A percentile compares a stretch with the other conserved stretches of the same genome.
Conservation (phyloP, 1,140 invertebrate genomes). For the Daktulosphaira vitifoliae region DNA sequence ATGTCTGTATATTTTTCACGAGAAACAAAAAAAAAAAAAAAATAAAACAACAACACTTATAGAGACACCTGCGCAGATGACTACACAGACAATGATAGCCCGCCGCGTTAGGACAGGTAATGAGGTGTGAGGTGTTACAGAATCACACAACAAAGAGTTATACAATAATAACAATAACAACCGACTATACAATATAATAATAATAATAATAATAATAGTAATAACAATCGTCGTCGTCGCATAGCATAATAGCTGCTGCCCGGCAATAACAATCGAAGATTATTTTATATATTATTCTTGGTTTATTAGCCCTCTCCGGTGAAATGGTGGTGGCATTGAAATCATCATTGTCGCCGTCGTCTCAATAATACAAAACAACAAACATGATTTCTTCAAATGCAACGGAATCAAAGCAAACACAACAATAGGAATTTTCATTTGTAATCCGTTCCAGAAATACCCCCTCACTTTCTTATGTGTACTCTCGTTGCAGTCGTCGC, state of each 20-base stretch:
- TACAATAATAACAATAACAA: conserved; percentile 18
- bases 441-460: conserved; percentile 8
- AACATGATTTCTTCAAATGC: conserved; percentile 17
- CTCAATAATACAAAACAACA: conserved; percentile 15
- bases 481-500: neutral
- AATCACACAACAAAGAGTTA: conserved; percentile 32
- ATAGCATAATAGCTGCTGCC: conserved; percentile 14
- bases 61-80: conserved; percentile 26
- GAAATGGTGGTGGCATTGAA: conserved; percentile 7
- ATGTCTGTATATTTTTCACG: conserved; percentile 10
- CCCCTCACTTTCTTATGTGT: neutral
- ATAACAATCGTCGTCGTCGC: neutral
- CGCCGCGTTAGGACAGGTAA: conserved; percentile 32
- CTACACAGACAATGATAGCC: conserved; percentile 25
- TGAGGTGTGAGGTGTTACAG: conserved; percentile 33
- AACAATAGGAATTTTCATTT: conserved; percentile 17
- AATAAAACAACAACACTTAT: conserved; percentile 23
- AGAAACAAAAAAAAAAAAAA: conserved; percentile 16
- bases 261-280: conserved; percentile 29
- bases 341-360: neutral
- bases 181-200: conserved; percentile 14
- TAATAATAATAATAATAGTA: conserved; percentile 22
- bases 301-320: neutral
- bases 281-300: conserved; percentile 21
- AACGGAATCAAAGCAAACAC: conserved; percentile 29